Evolutionary conservation across 1,140 invertebrate species (phyloP), one percentile per base, ranked within the genome.

Genomic region (Hetaerina americana): DNA sequence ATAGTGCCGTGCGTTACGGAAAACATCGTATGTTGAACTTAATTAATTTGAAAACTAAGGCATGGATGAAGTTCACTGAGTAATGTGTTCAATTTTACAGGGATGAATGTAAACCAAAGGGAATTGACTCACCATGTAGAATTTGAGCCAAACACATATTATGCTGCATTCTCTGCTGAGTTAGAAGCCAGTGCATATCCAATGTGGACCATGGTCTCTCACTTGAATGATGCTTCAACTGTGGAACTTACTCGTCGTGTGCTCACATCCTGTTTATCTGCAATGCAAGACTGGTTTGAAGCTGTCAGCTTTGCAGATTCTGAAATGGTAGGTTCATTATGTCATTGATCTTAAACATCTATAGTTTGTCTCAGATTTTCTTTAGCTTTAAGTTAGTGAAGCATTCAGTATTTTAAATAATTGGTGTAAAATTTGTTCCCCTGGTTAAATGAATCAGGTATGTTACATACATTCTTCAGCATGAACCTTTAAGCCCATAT

Each of bases 71-170:
- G 15, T 57, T 57, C 22, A 26, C 67, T n/a, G 22, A 3, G 6
- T 26, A 3, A 24, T 68, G 15, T 68, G 67, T 71, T 72, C 49
- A 72, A 74, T 8, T 76, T 78, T 78, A 8, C 76, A 92, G 92
- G 93, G 66, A 97, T 97, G 95, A 97, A 97, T 82, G 90, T 97
- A 10, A 98, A 98, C 83, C 86, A 92, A 72, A 86, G 94, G 73
- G 94, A 97, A 80, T 82, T 94, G 69, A 89, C 85, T 76, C 90
- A 93, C 68, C 95, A 97, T 82, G 90, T 97, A n/a, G 95, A 98
- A 85, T 97, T 94, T 83, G 96, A 98, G 80, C 94, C 95, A 18
- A 95, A 94, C 72, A 95, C 94, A 0, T 98, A 98, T 82, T 97
- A 97, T 83, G 94, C 95, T 66, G 95, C 96, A 0, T 98, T 97